Evolutionary conservation across 2,888 invertebrate species (phyloP).

Genomic region (Drosophila fungiperda): DNA sequence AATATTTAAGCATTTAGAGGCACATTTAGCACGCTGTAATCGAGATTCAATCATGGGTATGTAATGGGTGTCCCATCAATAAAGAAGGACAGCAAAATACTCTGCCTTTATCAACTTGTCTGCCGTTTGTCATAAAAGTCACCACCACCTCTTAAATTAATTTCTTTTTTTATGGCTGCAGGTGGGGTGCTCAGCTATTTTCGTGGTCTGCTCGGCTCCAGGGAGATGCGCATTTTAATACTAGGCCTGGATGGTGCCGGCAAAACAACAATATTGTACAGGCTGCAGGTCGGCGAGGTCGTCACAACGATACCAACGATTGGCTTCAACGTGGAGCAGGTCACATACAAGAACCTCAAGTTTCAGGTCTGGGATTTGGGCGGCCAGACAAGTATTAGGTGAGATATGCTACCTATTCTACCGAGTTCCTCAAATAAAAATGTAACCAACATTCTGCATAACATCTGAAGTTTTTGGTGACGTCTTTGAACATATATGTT

Average conservation of each 20-base stretch:
- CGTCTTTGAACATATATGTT: neutral
- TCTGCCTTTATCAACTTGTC: slow-evolving; percentile 22
- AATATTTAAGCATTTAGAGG: slow-evolving; percentile 73
- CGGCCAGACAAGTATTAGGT: slow-evolving; percentile 99
- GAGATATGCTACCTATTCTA: slow-evolving; percentile 52
- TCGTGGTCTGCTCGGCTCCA: slow-evolving; percentile 96
- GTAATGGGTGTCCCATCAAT: slow-evolving; percentile 7
- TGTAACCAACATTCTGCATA: neutral
- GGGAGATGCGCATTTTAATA: slow-evolving; percentile 99
- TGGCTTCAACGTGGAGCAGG: slow-evolving; percentile 99
- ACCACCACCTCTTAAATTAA: slow-evolving; percentile 40
- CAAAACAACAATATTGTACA: slow-evolving; percentile 99
- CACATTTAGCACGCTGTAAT: slow-evolving; percentile 54
- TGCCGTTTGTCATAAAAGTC: slow-evolving; percentile 51
- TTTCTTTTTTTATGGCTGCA: slow-evolving; percentile 81
- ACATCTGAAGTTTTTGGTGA: neutral
- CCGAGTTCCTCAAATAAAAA: neutral
- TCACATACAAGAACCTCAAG: slow-evolving; percentile 99
- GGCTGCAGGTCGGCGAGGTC: slow-evolving; percentile 98
- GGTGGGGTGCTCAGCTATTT: slow-evolving; percentile 99
- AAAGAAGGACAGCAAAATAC: neutral
- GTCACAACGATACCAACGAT: slow-evolving; percentile 99
- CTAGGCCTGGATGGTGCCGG: slow-evolving; percentile 99
- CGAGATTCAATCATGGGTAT: slow-evolving; percentile 66
- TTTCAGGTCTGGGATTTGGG: slow-evolving; percentile 99